These are phyloP conservation scores for Pseudopipra pipra DNA, from an alignment of 2,113 vertebrate genomes.

Conservation along the genomic window DNA sequence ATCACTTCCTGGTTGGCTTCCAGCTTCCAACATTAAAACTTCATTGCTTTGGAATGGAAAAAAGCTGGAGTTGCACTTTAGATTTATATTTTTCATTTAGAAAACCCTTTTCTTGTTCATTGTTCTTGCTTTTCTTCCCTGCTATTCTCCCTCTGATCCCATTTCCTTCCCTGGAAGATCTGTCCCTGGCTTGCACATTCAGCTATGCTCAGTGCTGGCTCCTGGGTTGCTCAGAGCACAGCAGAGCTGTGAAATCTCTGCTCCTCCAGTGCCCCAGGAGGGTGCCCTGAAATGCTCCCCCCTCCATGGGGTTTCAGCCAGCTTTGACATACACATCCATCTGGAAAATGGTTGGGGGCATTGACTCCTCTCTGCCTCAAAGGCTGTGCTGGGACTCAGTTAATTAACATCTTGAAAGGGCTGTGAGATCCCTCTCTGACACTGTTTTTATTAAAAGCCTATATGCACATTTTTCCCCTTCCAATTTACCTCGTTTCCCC, in stretches of 20 bases:
- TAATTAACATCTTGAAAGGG: neutral
- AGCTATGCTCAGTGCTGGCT: neutral
- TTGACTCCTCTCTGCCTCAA: neutral
- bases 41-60: neutral
- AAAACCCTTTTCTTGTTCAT: neutral
- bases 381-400: neutral
- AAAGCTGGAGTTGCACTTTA: neutral
- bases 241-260: neutral
- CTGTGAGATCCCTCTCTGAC: neutral
- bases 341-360: neutral
- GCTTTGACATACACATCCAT: neutral
- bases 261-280: neutral
- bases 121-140: neutral
- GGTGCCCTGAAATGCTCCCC: neutral
- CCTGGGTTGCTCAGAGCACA: neutral
- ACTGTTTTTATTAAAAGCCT: slow-evolving; percentile 4
- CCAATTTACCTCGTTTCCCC: neutral
- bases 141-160: neutral
- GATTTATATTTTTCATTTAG: neutral
- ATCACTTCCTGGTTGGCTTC: neutral
- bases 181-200: accelerated
- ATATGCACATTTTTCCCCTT: neutral
- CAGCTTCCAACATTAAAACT: neutral
- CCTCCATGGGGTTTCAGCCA: neutral
- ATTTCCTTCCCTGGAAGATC: neutral